Evolutionary conservation across 2,888 invertebrate genomes (phyloP).

Genomic region (Xestia rhomboidea): DNA sequence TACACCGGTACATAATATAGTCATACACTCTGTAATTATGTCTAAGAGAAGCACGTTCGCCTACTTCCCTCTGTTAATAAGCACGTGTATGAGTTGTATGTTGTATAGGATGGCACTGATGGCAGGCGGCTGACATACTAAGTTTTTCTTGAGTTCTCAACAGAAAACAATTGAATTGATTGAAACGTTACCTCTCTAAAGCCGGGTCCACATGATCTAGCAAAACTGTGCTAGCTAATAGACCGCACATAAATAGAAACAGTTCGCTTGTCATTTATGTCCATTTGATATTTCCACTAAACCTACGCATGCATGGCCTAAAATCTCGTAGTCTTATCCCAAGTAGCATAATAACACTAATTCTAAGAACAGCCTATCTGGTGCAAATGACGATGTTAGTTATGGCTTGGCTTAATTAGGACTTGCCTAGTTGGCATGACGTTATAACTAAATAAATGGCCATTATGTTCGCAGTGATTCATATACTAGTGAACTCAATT

Average conservation of each 20-base stretch:
- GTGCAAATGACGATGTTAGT: conserved; percentile 21
- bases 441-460: conserved; percentile 14
- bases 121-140: conserved; percentile 34
- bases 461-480: conserved; percentile 31
- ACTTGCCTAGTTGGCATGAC: conserved; percentile 11
- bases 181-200: conserved; percentile 13
- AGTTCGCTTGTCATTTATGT: background rate
- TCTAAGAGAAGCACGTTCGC: conserved; percentile 19
- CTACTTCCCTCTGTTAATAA: conserved; percentile 19
- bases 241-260: background rate
- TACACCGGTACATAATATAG: background rate
- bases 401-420: conserved; percentile 37
- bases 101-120: background rate
- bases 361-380: background rate
- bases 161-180: conserved; percentile 36
- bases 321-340: conserved; percentile 6
- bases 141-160: conserved; percentile 26
- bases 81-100: background rate
- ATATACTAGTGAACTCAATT: conserved; percentile 26
- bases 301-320: conserved; percentile 27
- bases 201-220: background rate
- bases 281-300: conserved; percentile 1
- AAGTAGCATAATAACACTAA: background rate
- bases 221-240: background rate
- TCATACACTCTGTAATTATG: background rate